Evolutionary conservation across 2,888 invertebrate species (phyloP).

Genomic region (Bembecia ichneumoniformis): DNA sequence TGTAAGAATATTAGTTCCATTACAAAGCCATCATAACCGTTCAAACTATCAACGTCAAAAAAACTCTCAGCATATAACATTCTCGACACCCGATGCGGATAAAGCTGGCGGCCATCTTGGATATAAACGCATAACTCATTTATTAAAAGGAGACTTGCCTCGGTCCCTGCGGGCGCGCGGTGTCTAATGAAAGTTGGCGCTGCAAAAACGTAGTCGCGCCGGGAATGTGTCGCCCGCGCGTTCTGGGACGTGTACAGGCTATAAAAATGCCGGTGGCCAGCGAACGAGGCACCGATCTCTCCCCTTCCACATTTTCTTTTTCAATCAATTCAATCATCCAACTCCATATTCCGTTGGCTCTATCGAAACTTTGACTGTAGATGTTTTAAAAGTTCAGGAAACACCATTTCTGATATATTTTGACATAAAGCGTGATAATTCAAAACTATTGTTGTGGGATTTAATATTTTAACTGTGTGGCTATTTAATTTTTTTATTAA

Average conservation of each 20-base stretch:
- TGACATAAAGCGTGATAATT: too few species aligned
- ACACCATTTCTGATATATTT: too few species aligned
- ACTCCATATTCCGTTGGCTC: slow-evolving; percentile 48
- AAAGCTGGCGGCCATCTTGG: slow-evolving; percentile 53
- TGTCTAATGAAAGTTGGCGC: slow-evolving; percentile 66
- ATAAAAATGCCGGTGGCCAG: slow-evolving; percentile 63
- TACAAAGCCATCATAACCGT: slow-evolving; percentile 10
- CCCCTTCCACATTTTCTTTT: slow-evolving; percentile 56
- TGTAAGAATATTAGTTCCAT: too few species aligned
- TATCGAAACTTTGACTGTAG: slow-evolving; percentile 10
- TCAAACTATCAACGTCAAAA: slow-evolving; percentile 18
- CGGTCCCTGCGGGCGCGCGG: slow-evolving; percentile 49
- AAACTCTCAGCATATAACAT: slow-evolving; percentile 34
- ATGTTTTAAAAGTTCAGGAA: slow-evolving; percentile 1
- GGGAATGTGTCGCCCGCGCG: slow-evolving; percentile 68
- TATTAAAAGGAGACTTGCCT: slow-evolving; percentile 60
- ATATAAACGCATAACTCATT: slow-evolving; percentile 66
- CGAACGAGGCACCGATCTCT: slow-evolving; percentile 22
- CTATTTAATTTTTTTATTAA: too few species aligned
- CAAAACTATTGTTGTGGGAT: too few species aligned
- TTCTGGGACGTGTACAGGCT: slow-evolving; percentile 62
- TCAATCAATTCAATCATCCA: slow-evolving; percentile 66
- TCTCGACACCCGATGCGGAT: slow-evolving; percentile 48
- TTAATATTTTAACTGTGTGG: too few species aligned
- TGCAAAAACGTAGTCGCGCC: slow-evolving; percentile 63